phyloP scores from a whole-genome alignment of 2,888 invertebrate genomes.

The Phlogophora meticulosa region DNA sequence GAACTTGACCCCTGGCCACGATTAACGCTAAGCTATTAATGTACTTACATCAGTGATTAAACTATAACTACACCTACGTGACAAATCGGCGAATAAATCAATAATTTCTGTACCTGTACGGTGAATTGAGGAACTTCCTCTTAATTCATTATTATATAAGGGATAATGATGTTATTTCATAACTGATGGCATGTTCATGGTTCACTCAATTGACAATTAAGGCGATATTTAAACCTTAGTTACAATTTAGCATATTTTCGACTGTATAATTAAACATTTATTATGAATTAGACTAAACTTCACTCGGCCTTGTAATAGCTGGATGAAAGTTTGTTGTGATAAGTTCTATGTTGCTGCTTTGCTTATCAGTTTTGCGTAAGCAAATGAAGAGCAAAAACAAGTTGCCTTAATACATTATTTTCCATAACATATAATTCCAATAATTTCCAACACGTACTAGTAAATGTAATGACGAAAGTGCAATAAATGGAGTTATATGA shows the following conservation, averaged over 20 bases:
- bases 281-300: neutral
- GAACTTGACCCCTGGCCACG: constrained; percentile 75
- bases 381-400: constrained; percentile 47
- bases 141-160: neutral
- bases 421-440: constrained; percentile 25
- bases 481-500: neutral
- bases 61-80: neutral
- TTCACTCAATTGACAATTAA: neutral
- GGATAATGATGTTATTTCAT: neutral
- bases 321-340: constrained; percentile 42
- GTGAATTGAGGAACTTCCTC: neutral
- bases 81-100: constrained; percentile 12
- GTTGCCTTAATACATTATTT: constrained; percentile 32
- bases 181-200: neutral
- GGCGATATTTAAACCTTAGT: neutral
- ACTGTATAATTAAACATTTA: neutral
- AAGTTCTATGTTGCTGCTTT: constrained; percentile 23
- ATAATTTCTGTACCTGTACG: neutral
- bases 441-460: constrained; percentile 15
- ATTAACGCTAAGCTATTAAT: constrained; percentile 27
- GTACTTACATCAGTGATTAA: constrained; percentile 25
- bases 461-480: constrained; percentile 1
- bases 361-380: constrained; percentile 50
- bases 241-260: neutral
- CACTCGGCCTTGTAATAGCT: neutral